phyloP scores from a whole-genome alignment of 2,888 invertebrate species.

The Oasisia sp. region DNA sequence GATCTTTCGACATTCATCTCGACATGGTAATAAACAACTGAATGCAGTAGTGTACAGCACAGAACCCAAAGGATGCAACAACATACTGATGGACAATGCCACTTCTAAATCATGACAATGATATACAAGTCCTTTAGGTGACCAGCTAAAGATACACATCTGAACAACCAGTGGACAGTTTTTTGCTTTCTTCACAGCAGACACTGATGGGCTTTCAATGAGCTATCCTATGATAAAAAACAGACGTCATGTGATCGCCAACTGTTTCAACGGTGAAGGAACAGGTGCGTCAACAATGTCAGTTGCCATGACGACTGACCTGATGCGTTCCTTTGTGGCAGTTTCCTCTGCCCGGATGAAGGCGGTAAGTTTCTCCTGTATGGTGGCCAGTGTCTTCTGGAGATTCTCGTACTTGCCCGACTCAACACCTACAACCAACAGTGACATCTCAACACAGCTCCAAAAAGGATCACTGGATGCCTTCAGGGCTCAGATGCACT shows the following conservation, averaged over 20 bases:
- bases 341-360: conserved; percentile 77
- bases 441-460: not conserved
- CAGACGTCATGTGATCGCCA: not conserved
- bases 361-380: conserved; percentile 77
- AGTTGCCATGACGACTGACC: conserved; percentile 64
- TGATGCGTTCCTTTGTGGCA: conserved; percentile 79
- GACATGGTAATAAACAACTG: no score
- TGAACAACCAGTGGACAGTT: no score
- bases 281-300: not conserved
- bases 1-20: no score
- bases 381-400: conserved; percentile 68
- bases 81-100: no score
- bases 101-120: no score
- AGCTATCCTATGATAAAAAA: no score
- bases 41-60: no score
- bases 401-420: not conserved
- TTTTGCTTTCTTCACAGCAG: no score
- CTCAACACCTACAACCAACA: not conserved
- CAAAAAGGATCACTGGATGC: not conserved
- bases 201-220: no score
- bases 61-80: no score
- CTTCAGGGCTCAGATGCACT: not conserved
- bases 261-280: not conserved
- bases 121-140: no score
- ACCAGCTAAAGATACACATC: no score